phyloP scores from a whole-genome alignment of 2,888 invertebrate species.

The Eustalomyia histrio region DNA sequence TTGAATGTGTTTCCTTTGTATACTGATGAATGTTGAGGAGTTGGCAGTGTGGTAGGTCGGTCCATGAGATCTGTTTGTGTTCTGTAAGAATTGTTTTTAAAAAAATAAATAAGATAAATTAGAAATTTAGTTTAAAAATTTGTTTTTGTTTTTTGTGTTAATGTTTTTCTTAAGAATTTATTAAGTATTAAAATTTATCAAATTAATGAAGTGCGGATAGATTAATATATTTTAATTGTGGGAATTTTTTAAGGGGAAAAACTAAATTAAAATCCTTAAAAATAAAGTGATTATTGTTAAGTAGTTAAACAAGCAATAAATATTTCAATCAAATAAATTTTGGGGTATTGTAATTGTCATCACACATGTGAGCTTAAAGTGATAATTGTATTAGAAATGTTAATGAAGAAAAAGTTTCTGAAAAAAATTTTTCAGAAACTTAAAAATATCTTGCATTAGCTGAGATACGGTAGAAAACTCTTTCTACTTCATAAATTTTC shows the following conservation, averaged over 20 bases:
- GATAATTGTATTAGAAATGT: too few relatives aligned
- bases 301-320: not conserved
- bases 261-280: not conserved
- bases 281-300: not conserved
- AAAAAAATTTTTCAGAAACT: too few relatives aligned
- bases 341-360: too few relatives aligned
- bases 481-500: too few relatives aligned
- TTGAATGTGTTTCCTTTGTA: not conserved
- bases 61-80: slow-evolving; percentile 19
- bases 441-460: too few relatives aligned
- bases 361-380: too few relatives aligned
- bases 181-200: slow-evolving; percentile 24
- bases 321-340: not conserved
- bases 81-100: slow-evolving; percentile 36
- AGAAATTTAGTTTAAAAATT: slow-evolving; percentile 8
- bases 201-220: slow-evolving; percentile 46
- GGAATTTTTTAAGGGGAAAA: slow-evolving; percentile 32
- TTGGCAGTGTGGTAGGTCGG: not conserved
- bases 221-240: slow-evolving; percentile 47
- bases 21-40: not conserved
- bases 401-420: too few relatives aligned
- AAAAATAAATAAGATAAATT: slow-evolving; percentile 38
- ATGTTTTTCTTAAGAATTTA: slow-evolving; percentile 33
- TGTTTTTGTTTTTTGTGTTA: slow-evolving; percentile 11
- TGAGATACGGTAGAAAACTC: too few relatives aligned